Evolutionary conservation across 2,888 invertebrate species (phyloP).

Genomic region (Nomada goodeniana): DNA sequence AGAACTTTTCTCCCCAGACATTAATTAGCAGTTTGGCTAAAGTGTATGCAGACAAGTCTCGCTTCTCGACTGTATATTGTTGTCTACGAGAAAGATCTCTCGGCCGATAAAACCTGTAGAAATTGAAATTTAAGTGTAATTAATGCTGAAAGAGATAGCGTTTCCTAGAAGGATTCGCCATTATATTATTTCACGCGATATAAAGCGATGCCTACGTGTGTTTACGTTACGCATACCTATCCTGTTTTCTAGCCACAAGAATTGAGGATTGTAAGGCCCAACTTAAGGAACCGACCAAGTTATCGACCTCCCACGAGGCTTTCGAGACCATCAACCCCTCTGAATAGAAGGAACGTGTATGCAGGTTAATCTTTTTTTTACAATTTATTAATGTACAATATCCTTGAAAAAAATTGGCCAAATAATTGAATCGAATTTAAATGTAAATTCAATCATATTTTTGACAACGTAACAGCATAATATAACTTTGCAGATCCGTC

Average conservation of each 20-base stretch:
- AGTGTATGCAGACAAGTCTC: background rate
- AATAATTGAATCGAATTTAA: background rate
- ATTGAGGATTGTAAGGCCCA: slow-evolving; percentile 74
- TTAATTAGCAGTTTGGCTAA: slow-evolving; percentile 74
- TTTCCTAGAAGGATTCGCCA: background rate
- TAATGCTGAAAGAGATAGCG: slow-evolving; percentile 5
- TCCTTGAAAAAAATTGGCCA: background rate
- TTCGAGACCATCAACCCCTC: slow-evolving; percentile 59
- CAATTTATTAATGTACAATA: background rate
- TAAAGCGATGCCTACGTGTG: background rate
- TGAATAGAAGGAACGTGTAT: slow-evolving; percentile 80
- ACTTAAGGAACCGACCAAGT: slow-evolving; percentile 73
- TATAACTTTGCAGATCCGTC: slow-evolving; percentile 44
- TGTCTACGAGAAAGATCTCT: slow-evolving; percentile 27
- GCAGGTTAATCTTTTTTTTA: slow-evolving; percentile 71
- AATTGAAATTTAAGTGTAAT: slow-evolving; percentile 27
- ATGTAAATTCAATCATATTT: background rate
- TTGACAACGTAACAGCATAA: background rate
- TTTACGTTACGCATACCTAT: background rate
- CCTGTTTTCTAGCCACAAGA: slow-evolving; percentile 78
- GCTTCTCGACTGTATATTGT: background rate
- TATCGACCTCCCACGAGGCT: slow-evolving; percentile 68
- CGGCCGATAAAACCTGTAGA: background rate
- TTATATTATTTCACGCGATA: background rate
- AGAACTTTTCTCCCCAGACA: slow-evolving; percentile 75